Evolutionary conservation across 2,888 invertebrate genomes (phyloP), one percentile per base, ranked within the genome.

Genomic region (Crocallis elinguaria): DNA sequence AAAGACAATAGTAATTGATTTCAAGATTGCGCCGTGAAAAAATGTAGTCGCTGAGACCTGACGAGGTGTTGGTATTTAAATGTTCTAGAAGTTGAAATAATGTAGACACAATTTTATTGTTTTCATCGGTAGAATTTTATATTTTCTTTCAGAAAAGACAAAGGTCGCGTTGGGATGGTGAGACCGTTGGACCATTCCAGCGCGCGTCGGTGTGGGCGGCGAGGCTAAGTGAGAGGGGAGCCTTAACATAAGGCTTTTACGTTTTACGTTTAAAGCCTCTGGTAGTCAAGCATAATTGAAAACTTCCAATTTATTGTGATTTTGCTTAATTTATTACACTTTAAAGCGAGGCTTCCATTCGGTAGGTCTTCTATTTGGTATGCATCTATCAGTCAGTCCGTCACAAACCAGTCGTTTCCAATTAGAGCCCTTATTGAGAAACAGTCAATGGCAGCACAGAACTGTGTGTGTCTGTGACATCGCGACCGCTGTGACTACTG

Each of bases 191-290:
- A n/a, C n/a, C n/a, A n/a, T n/a, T n/a, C 9, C 9, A n/a, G 35
- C 35, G 16, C 16, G 9, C 9, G 14, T 16, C 16, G 9, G 33
- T 16, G 16, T 3, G 33, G 33, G 32, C 33, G 33, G n/a, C 7
- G 32, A 14, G 16, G 11, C 32, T 13, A 13, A 2, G 11, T 11
- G 35, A 19, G 35, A 2, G 35, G 35, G 35, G 13, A 11, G 1
- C 2, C 1, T n/a, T 5, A 9, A 11, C 11, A 35, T 14, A 32
- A 17, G 13, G 21, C 21, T 21, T 37, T 37, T 37, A 37, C 12
- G 32, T 21, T 37, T 37, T 37, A 37, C 12, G 32, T 37, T 21
- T 21, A 37, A 21, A 37, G 21, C 21, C 12, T 37, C 21, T 21
- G 8, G 16, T 3, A 33, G 33, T 37, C 36, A 37, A 37, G 23